Conservation (phyloP, 1,140 invertebrate species). For the Chymomyza costata region DNA sequence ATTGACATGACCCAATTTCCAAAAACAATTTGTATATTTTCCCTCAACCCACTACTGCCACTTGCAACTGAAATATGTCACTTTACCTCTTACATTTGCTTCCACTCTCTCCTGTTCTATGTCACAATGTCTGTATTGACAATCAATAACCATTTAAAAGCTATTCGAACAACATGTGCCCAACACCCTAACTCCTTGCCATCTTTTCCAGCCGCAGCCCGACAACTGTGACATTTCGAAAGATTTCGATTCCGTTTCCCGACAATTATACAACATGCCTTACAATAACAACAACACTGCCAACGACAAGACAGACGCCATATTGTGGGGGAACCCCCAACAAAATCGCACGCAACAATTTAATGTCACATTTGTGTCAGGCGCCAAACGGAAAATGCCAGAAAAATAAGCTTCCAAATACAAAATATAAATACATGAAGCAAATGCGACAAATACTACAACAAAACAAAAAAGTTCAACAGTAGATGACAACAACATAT, state of each 20-base stretch:
- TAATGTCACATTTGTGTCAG: slow-evolving; percentile 68
- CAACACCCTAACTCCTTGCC: slow-evolving; percentile 13
- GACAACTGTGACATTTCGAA: slow-evolving; percentile 34
- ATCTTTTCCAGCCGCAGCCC: too few relatives aligned
- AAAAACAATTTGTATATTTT: too few relatives aligned
- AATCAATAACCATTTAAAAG: slow-evolving; percentile 72
- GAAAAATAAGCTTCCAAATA: slow-evolving; percentile 69
- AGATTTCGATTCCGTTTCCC: too few relatives aligned
- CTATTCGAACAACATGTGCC: slow-evolving; percentile 66
- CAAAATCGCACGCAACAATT: too few relatives aligned
- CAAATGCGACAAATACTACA: slow-evolving; percentile 27
- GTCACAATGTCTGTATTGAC: slow-evolving; percentile 29
- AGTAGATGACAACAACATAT: slow-evolving; percentile 58
- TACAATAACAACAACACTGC: slow-evolving; percentile 33
- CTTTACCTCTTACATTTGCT: too few relatives aligned
- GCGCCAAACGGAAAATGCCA: slow-evolving; percentile 58
- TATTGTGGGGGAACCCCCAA: too few relatives aligned
- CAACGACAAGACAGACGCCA: slow-evolving; percentile 49
- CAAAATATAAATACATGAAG: too few relatives aligned
- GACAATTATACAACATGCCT: slow-evolving; percentile 67
- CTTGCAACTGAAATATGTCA: too few relatives aligned
- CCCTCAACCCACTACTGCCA: too few relatives aligned
- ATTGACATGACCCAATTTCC: too few relatives aligned
- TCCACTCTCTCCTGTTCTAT: too few relatives aligned
- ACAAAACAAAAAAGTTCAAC: slow-evolving; percentile 45